phyloP scores from a whole-genome alignment of 2,888 invertebrate genomes.

The Drosophila paranaensis region DNA sequence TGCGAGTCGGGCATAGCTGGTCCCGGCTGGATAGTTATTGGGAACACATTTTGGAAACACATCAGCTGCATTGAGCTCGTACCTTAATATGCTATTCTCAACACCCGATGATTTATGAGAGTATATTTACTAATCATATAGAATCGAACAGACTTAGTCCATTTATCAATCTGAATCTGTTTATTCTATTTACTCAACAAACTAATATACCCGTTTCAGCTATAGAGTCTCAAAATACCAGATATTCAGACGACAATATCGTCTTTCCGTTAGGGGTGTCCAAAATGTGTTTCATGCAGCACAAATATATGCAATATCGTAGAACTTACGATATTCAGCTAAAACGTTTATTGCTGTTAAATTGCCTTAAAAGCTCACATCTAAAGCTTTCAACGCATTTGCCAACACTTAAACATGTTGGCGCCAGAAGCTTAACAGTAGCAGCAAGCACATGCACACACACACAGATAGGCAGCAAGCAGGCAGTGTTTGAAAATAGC shows the following conservation, averaged over 20 bases:
- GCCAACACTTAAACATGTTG: slow-evolving; percentile 26
- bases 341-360: not conserved
- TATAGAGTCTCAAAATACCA: not conserved
- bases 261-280: not conserved
- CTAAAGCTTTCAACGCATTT: slow-evolving; percentile 22
- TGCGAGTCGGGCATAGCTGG: too few relatives aligned
- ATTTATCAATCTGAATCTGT: not conserved
- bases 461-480: not conserved
- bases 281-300: not conserved
- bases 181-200: not conserved
- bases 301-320: not conserved
- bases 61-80: too few relatives aligned
- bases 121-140: too few relatives aligned
- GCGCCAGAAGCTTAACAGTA: slow-evolving; percentile 55
- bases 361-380: slow-evolving; percentile 5
- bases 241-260: not conserved
- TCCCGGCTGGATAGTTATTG: too few relatives aligned
- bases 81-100: too few relatives aligned
- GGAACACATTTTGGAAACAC: too few relatives aligned
- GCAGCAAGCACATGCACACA: not conserved
- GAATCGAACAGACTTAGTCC: too few relatives aligned
- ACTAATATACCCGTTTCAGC: too few relatives aligned
- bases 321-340: not conserved
- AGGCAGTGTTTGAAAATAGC: slow-evolving; percentile 51
- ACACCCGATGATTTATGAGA: too few relatives aligned